A percentile compares a stretch with the other conserved stretches of the same genome.
phyloP scores from a whole-genome alignment of 2,113 vertebrate species.

The Galemys pyrenaicus region DNA sequence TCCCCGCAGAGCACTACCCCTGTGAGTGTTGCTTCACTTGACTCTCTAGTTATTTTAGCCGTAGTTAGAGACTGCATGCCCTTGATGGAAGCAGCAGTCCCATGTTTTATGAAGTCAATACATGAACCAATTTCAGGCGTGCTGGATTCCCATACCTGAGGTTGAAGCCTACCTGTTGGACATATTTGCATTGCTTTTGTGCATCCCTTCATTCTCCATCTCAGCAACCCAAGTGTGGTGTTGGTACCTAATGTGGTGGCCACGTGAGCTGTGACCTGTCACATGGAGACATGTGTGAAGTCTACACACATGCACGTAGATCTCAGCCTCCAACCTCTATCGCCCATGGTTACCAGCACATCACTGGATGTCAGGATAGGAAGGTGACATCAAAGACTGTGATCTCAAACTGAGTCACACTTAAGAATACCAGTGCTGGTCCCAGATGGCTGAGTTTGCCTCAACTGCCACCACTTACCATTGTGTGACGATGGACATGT shows the following conservation, averaged over 20 bases:
- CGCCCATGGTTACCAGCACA: not conserved
- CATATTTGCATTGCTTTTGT: not conserved
- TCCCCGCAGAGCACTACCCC: not conserved
- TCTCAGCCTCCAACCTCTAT: not conserved
- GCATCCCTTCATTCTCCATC: not conserved
- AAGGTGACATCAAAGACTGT: not conserved
- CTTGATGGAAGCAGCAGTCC: not conserved
- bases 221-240: not conserved
- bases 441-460: not conserved
- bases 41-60: not conserved
- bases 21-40: not conserved
- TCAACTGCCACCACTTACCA: too few relatives aligned
- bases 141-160: not conserved
- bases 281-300: too few relatives aligned
- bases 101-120: not conserved
- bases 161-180: not conserved
- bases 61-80: not conserved
- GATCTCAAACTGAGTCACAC: rapidly evolving
- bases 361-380: not conserved
- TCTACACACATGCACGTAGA: not conserved
- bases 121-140: not conserved
- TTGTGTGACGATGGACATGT: too few relatives aligned
- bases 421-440: not conserved
- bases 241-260: too few relatives aligned
- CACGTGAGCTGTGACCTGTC: not conserved